These are phyloP conservation scores for Brevimyrus niger DNA, from an alignment of 2,113 vertebrate species.

Conservation along the genomic window DNA sequence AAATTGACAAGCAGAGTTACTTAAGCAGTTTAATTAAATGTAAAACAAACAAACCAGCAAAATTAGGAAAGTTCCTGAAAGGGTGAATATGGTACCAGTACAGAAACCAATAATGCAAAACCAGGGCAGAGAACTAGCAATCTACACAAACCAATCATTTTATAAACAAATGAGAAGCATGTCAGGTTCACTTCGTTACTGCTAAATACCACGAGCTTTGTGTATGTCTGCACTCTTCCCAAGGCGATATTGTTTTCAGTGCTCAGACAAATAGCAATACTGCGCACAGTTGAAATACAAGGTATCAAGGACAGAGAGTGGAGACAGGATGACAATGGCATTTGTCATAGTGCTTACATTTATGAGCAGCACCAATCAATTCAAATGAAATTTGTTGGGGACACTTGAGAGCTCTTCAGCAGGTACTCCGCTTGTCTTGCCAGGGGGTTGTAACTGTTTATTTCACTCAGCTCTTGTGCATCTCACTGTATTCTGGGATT, in stretches of 20 bases:
- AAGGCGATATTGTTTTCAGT: neutral
- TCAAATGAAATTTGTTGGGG: constrained; percentile 15
- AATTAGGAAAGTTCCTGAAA: neutral
- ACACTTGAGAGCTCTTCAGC: neutral
- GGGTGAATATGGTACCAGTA: neutral
- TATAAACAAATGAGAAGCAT: neutral
- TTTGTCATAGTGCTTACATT: neutral
- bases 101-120: neutral
- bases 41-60: neutral
- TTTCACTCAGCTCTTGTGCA: neutral
- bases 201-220: neutral
- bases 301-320: constrained; percentile 2
- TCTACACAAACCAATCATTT: neutral
- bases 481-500: neutral
- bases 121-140: neutral
- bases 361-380: constrained; percentile 13
- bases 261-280: neutral
- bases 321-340: neutral
- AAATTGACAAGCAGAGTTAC: neutral
- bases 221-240: neutral
- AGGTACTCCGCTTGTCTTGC: neutral
- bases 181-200: neutral
- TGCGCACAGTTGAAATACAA: neutral
- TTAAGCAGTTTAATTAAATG: neutral
- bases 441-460: constrained; percentile 12